Base-by-base conservation (phyloP, 2,797 vertebrate genomes). In the Amblyopsis hoosieri region DNA sequence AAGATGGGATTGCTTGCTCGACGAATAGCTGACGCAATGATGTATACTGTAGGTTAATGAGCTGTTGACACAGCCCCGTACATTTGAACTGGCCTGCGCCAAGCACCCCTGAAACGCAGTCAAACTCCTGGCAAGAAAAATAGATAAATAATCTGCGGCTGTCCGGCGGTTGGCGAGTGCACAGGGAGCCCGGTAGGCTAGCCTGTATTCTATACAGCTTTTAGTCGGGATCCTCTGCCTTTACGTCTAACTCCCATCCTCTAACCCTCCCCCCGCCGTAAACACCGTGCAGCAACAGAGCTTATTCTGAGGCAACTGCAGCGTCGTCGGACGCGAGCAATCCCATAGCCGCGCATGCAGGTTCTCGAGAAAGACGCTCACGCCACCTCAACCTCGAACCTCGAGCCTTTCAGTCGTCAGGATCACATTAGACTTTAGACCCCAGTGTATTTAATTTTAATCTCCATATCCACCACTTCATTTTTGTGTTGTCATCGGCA, bases 221-320 rank as follows among this genome's bases (percentile, higher is more conserved):
- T 80, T 42, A 23, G 54, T 45, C 33, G 45, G 51, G 33, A 55
- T 60, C 67, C 64, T 12, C 50, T 45, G 50, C 14, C 51, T 50
- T 33, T 46, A 52, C n/a, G 29, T 12, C 57, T 50, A 29, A 29
- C 53, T 5, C 13, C 55, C 45, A n/a, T 45, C 12, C 61, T 47
- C 61, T 45, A 60, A 29, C 23, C 23, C 59, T 54, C 50, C 54
- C 66, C 72, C 55, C 58, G 67, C 52, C 69, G 60, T 72, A 60
- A 76, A 57, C 63, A 65, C 59, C 11, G 58, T 52, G 65, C 75
- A 78, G 75, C 78, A 58, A 69, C 78, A 68, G 85, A 88, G 82
- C 86, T 83, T 81, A 53, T 78, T 88, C 90, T 90, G 89, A 90
- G 84, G 91, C 91, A 89, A 48, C 48, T 53, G 64, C 73, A 67